A percentile compares a stretch with the other conserved stretches of the same genome.
Conservation (phyloP, 2,113 vertebrate genomes). For the Hippocampus abdominalis region DNA sequence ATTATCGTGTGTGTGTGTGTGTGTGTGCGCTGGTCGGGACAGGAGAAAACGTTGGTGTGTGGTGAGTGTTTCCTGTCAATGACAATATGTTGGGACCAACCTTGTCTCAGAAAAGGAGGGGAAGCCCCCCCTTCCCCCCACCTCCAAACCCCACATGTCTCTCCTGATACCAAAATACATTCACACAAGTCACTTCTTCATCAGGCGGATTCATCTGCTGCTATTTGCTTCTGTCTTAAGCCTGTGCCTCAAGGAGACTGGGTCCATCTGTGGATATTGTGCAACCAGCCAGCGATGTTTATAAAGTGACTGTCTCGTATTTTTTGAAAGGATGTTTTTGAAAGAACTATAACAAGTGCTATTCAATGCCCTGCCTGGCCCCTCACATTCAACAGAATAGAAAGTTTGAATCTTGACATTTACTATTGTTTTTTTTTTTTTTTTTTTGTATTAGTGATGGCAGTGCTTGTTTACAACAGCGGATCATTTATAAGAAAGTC, state of each 20-base stretch:
- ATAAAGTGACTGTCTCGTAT: background rate
- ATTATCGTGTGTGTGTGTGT: conserved; percentile 21
- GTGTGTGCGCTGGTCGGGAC: conserved; percentile 31
- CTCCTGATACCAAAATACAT: conserved; percentile 27
- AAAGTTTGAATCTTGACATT: background rate
- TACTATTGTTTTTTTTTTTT: background rate
- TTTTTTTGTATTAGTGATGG: background rate
- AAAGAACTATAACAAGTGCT: background rate
- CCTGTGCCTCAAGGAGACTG: background rate
- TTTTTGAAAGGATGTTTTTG: background rate
- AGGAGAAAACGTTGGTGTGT: conserved; percentile 53
- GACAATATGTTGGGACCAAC: conserved; percentile 54
- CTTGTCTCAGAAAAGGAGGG: conserved; percentile 44
- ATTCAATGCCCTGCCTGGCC: background rate
- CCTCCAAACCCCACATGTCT: conserved; percentile 18
- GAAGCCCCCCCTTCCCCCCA: conserved; percentile 21
- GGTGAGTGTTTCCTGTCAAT: conserved; percentile 62
- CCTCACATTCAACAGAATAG: background rate
- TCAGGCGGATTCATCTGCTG: background rate
- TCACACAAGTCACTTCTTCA: conserved; percentile 6
- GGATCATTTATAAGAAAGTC: conserved; percentile 10
- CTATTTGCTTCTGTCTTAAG: background rate
- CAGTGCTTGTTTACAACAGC: background rate
- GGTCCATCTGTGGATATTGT: background rate
- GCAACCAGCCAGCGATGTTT: background rate